A percentile compares a stretch with the other conserved stretches of the same genome.
These are phyloP conservation scores for Pogonocherus hispidulus DNA, from an alignment of 2,888 invertebrate species.

Conservation along the genomic window DNA sequence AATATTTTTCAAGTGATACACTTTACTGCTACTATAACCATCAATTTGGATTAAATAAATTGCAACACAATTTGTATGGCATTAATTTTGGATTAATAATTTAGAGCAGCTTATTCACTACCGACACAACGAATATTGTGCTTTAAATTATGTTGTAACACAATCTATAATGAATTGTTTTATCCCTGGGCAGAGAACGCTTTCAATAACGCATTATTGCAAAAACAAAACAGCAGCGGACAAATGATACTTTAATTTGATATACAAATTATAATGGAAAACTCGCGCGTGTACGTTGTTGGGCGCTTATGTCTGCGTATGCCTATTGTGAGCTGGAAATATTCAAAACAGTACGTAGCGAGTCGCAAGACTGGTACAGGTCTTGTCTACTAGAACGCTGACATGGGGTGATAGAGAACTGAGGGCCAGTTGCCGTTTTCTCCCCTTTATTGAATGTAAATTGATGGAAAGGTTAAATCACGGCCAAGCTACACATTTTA, in stretches of 20 bases:
- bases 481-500: too few species aligned
- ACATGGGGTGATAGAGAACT: not conserved
- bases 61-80: too few species aligned
- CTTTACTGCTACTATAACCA: not conserved
- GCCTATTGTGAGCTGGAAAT: not conserved
- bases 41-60: too few species aligned
- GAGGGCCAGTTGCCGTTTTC: not conserved
- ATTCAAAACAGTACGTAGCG: not conserved
- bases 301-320: not conserved
- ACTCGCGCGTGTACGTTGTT: not conserved
- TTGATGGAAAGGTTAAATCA: too few species aligned
- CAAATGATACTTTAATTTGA: constrained; percentile 1
- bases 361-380: not conserved
- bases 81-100: too few species aligned
- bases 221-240: not conserved
- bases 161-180: constrained; percentile 1
- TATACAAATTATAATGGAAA: not conserved
- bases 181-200: not conserved
- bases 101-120: not conserved
- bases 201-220: constrained; percentile 3
- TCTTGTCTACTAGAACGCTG: not conserved
- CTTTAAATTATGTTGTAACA: constrained; percentile 2
- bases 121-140: not conserved
- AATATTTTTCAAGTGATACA: too few species aligned
- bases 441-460: not conserved